phyloP scores from a whole-genome alignment of 2,113 vertebrate species.

The Elaphurus davidianus region DNA sequence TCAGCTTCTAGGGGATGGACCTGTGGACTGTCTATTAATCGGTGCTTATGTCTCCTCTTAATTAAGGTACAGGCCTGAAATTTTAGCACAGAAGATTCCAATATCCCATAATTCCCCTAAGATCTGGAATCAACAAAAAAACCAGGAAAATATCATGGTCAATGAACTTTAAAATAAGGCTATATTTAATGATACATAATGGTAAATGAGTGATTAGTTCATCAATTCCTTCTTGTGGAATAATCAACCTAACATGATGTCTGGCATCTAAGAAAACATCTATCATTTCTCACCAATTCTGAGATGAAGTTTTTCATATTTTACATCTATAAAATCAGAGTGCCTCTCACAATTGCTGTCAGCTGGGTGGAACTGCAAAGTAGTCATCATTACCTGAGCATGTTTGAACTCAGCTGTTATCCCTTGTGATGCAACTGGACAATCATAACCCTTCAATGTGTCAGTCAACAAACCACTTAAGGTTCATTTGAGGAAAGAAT shows the following conservation, averaged over 20 bases:
- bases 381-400: background rate
- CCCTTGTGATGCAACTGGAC: background rate
- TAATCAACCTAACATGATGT: slow-evolving; percentile 2
- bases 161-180: background rate
- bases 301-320: background rate
- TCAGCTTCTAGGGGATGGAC: background rate
- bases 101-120: background rate
- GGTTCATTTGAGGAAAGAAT: background rate
- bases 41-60: background rate
- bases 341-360: background rate
- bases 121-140: background rate
- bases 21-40: background rate
- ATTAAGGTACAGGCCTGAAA: background rate
- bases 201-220: background rate
- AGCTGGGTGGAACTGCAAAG: background rate
- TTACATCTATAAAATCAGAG: background rate
- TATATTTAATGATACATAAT: background rate
- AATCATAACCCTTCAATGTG: background rate
- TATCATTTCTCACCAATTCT: slow-evolving; percentile 25
- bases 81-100: background rate
- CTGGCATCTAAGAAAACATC: background rate
- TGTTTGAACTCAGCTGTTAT: background rate
- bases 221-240: background rate
- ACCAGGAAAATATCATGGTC: background rate
- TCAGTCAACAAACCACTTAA: background rate